Evolutionary conservation across 2,113 vertebrate species (phyloP).

Genomic region (Arizona elegans): DNA sequence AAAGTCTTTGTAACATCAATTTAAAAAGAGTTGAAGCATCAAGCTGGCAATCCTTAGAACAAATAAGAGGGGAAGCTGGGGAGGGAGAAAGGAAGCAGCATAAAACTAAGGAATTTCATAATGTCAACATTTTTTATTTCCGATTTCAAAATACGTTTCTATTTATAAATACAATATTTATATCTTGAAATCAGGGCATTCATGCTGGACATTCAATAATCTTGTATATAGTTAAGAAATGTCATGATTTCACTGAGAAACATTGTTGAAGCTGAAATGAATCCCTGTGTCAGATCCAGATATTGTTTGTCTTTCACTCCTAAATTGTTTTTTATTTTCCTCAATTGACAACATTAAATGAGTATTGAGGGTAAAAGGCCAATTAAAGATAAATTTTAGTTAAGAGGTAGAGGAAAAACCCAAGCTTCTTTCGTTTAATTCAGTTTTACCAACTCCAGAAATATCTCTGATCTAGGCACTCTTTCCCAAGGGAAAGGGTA

Average conservation of each 20-base stretch:
- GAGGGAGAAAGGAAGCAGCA: constrained; percentile 46
- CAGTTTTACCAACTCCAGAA: background rate
- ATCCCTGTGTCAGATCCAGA: constrained; percentile 30
- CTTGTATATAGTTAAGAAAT: constrained; percentile 73
- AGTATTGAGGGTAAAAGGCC: background rate
- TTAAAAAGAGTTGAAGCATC: background rate
- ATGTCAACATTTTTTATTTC: constrained; percentile 66
- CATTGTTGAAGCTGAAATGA: constrained; percentile 34
- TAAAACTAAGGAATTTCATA: constrained; percentile 38
- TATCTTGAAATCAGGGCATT: background rate
- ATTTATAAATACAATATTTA: constrained; percentile 33
- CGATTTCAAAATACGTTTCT: constrained; percentile 43
- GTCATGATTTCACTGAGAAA: constrained; percentile 65
- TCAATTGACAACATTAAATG: constrained; percentile 23
- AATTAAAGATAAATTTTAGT: constrained; percentile 21
- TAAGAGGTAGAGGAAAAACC: background rate
- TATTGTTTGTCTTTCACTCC: background rate
- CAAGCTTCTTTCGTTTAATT: background rate
- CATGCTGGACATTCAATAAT: constrained; percentile 63
- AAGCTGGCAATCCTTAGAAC: background rate
- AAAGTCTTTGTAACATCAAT: background rate
- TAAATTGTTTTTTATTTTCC: constrained; percentile 28
- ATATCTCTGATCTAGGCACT: background rate
- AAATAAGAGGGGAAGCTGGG: background rate
- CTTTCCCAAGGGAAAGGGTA: background rate